A percentile compares a stretch with the other conserved stretches of the same genome.
Conservation (phyloP, 2,113 vertebrate species). For the Baryphthengus martii region DNA sequence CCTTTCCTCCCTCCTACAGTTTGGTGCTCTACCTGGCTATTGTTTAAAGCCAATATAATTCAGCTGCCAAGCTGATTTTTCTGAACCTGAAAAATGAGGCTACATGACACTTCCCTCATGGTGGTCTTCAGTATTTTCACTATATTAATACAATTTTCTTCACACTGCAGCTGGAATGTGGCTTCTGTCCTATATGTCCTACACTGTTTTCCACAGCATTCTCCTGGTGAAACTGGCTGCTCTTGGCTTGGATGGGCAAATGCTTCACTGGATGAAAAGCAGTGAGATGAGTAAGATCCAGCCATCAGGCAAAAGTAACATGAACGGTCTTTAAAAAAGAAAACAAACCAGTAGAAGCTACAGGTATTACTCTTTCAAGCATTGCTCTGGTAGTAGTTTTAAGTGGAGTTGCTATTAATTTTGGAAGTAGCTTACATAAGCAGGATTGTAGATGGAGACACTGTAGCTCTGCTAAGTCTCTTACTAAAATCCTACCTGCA, state of each 20-base stretch:
- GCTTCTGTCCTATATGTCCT: not conserved
- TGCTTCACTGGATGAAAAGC: too few species aligned
- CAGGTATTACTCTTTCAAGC: not conserved
- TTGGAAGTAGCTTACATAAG: not conserved
- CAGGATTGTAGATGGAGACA: not conserved
- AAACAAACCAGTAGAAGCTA: not conserved
- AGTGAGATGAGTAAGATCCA: not conserved
- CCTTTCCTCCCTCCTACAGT: not conserved
- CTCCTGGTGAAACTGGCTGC: too few species aligned
- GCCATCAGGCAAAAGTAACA: not conserved
- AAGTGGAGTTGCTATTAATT: not conserved
- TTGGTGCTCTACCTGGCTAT: not conserved
- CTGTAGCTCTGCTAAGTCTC: not conserved
- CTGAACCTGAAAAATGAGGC: not conserved
- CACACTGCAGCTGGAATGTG: not conserved
- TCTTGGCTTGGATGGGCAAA: too few species aligned
- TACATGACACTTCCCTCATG: not conserved
- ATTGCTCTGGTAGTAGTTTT: not conserved
- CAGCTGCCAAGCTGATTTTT: not conserved
- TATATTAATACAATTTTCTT: not conserved
- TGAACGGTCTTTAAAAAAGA: not conserved
- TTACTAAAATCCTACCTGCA: not conserved
- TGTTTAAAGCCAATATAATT: not conserved
- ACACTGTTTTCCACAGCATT: too few species aligned
- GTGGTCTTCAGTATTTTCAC: not conserved